Evolutionary conservation across 2,113 vertebrate species (phyloP), one percentile per base, ranked within the genome.

Genomic region (Chrysochloris asiatica): DNA sequence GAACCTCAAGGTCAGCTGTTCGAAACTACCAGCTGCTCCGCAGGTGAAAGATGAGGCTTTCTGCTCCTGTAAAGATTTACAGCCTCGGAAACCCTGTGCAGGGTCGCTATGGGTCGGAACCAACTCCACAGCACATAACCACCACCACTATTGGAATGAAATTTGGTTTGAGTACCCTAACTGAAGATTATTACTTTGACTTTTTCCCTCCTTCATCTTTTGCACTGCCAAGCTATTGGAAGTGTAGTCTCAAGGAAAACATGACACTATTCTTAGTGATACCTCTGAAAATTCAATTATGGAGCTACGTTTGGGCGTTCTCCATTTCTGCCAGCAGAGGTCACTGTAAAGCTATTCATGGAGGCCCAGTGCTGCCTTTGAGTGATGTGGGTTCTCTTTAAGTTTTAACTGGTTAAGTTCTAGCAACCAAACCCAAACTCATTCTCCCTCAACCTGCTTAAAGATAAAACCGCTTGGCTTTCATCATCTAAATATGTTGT

Each of bases 311-410:
- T 43, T 79, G 0, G 7, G 43, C 5, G 47, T 78, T 91, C 52
- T 56, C 0, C 13, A 2, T 43, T 72, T 54, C 0, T 8, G 75
- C 95, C 96, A 94, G 86, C 63, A 95, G 96, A 93, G 95, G 95
- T 76, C 95, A 43, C 94, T 94, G 83, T 92, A 50, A n/a, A 16
- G 22, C 79, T 43, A 3, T 21, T 28, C 54, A 75, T 92, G 56
- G 79, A 50, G 50, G 38, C 6, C 21, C 7, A 43, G n/a, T 0
- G 6, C 65, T 38, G 24, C 0, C 1, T 13, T 45, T 33, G 3
- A 2, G 4, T 36, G 45, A 13, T 26, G 54, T 8, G 8, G n/a
- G 48, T 16, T 10, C 16, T n/a, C n/a, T 50, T 50, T 16, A 50
- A 50, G 48, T 16, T 50, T 63, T 63, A 30, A 63, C 28, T 33